Evolutionary conservation across 2,797 vertebrate species (phyloP).

Genomic region (Tragopan temminckii): DNA sequence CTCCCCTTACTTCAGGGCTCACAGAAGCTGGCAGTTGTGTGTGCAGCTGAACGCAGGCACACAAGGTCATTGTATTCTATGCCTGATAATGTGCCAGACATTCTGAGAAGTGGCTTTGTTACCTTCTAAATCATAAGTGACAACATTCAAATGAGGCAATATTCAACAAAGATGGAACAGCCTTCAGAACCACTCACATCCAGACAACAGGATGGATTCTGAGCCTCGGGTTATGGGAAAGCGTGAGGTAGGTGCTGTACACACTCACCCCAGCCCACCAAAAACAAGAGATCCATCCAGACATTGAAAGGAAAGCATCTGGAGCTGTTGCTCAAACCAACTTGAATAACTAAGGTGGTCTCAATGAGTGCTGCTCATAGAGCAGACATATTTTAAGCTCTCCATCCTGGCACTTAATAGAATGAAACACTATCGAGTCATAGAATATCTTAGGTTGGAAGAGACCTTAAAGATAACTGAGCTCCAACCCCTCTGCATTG

Average conservation of each 20-base stretch:
- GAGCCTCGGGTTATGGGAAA: neutral
- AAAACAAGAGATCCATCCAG: neutral
- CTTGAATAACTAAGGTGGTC: neutral
- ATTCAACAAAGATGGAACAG: rapidly evolving
- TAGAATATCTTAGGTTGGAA: too few species aligned
- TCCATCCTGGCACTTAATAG: neutral
- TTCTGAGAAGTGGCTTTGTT: neutral
- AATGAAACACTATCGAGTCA: neutral
- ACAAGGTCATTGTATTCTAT: neutral
- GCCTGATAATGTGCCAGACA: too few species aligned
- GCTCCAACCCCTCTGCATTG: too few species aligned
- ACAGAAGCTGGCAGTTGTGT: rapidly evolving
- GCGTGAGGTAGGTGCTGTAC: neutral
- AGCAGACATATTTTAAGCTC: neutral
- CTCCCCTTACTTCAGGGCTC: neutral
- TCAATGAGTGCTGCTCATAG: neutral
- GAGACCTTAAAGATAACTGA: too few species aligned
- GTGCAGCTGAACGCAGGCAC: neutral
- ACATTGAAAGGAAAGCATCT: neutral
- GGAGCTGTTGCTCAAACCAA: neutral
- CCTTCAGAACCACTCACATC: neutral
- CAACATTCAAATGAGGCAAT: neutral
- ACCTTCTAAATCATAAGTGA: neutral
- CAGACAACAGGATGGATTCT: neutral
- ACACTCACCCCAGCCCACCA: neutral